Percentiles rank a stretch among this genome's conserved stretches.
Conservation (phyloP, 2,113 vertebrate species). For the Dromiciops gliroides region DNA sequence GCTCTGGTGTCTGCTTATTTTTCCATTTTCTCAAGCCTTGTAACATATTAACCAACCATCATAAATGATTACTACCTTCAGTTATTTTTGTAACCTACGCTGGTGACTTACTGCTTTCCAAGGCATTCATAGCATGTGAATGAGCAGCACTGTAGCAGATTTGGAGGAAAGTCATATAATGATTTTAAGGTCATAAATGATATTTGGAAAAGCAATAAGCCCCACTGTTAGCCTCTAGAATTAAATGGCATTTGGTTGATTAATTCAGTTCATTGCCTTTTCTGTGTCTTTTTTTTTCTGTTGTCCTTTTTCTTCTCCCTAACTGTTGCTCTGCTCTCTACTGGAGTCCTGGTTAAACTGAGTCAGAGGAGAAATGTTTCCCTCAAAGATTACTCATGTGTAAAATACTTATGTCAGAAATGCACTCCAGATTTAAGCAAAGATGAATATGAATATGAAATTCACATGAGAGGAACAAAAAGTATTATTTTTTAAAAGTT, state of each 20-base stretch:
- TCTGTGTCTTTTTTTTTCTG: slow-evolving; percentile 45
- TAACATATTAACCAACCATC: slow-evolving; percentile 69
- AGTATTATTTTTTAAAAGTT: not conserved
- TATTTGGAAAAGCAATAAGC: slow-evolving; percentile 1
- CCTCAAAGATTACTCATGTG: slow-evolving; percentile 56
- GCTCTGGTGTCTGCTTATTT: slow-evolving; percentile 37
- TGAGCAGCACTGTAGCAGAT: slow-evolving; percentile 42
- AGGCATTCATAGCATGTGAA: slow-evolving; percentile 43
- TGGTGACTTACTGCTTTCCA: slow-evolving; percentile 67
- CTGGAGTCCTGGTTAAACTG: slow-evolving; percentile 83
- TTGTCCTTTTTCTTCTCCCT: slow-evolving; percentile 77
- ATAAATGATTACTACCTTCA: slow-evolving; percentile 65
- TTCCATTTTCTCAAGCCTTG: slow-evolving; percentile 65
- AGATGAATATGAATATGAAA: slow-evolving; percentile 29
- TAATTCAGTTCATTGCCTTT: slow-evolving; percentile 71
- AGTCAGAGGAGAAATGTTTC: slow-evolving; percentile 77
- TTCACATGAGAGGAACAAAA: not conserved
- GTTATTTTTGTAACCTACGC: slow-evolving; percentile 65
- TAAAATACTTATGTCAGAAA: not conserved
- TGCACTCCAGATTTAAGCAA: slow-evolving; percentile 57
- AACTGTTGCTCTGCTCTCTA: slow-evolving; percentile 83
- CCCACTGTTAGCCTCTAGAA: slow-evolving; percentile 60
- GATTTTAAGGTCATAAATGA: slow-evolving; percentile 25
- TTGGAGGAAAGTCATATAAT: slow-evolving; percentile 50
- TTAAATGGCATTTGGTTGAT: slow-evolving; percentile 66